Evolutionary conservation across 2,113 vertebrate genomes (phyloP).

Genomic region (Rhineura floridana): DNA sequence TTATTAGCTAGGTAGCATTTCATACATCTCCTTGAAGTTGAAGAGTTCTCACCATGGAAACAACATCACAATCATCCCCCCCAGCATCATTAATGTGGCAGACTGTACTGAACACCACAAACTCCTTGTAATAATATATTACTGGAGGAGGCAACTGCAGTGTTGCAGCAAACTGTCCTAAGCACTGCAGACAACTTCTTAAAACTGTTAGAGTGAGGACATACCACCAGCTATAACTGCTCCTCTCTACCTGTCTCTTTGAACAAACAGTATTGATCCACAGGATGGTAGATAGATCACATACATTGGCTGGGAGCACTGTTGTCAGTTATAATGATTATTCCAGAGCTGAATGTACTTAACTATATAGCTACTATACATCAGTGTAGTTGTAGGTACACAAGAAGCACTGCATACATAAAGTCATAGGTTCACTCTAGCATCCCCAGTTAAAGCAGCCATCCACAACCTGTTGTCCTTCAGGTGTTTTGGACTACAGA

Average conservation of each 20-base stretch:
- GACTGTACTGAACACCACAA: not conserved
- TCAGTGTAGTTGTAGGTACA: not conserved
- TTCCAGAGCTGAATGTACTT: not conserved
- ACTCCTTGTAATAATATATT: not conserved
- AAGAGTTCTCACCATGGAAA: not conserved
- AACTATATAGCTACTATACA: not conserved
- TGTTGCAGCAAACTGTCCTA: not conserved
- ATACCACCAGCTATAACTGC: not conserved
- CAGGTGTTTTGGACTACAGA: not conserved
- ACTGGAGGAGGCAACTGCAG: not conserved
- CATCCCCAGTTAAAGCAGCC: not conserved
- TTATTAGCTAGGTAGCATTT: not conserved
- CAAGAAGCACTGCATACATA: not conserved
- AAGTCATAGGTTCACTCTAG: not conserved
- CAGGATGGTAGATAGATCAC: not conserved
- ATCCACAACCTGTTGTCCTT: not conserved
- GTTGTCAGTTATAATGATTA: slow-evolving; percentile 10
- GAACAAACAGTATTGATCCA: slow-evolving; percentile 6
- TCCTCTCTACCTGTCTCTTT: not conserved
- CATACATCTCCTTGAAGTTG: not conserved
- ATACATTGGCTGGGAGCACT: not conserved
- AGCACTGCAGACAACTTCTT: not conserved
- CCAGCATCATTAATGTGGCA: not conserved
- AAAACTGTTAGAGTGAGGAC: not conserved
- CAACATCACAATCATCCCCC: not conserved